Evolutionary conservation across 2,113 vertebrate species (phyloP).

Genomic region (Mustelus asterias): DNA sequence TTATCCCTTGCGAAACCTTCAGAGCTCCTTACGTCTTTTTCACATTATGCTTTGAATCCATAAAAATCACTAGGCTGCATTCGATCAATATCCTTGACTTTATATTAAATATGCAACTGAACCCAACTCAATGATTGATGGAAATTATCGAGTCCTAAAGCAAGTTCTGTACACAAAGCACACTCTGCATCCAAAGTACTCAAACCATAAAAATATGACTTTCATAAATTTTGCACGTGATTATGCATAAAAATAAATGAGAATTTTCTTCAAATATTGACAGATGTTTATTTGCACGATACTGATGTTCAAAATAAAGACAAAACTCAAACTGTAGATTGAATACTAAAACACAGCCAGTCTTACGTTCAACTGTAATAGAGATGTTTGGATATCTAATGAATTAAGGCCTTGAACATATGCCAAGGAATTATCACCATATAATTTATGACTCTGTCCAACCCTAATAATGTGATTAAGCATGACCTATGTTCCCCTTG

Average conservation of each 20-base stretch:
- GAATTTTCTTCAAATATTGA: background rate
- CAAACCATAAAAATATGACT: background rate
- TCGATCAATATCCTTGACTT: background rate
- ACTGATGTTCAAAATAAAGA: background rate
- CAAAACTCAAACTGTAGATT: background rate
- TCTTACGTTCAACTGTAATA: background rate
- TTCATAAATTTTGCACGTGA: background rate
- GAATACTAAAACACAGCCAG: background rate
- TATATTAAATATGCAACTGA: background rate
- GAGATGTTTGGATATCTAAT: background rate
- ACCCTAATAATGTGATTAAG: background rate
- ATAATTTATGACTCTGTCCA: background rate
- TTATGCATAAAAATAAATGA: background rate
- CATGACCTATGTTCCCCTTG: background rate
- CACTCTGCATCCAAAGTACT: background rate
- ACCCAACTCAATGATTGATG: background rate
- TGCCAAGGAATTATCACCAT: background rate
- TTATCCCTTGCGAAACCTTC: background rate
- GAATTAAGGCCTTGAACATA: background rate
- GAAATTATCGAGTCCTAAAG: background rate
- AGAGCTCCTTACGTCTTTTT: background rate
- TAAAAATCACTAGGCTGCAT: background rate
- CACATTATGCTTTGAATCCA: slow-evolving; percentile 1
- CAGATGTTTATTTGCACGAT: background rate
- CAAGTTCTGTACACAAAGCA: background rate